These are phyloP conservation scores for Caenorhabditis virilis DNA, from an alignment of 2,888 invertebrate species.

Conservation along the genomic window DNA sequence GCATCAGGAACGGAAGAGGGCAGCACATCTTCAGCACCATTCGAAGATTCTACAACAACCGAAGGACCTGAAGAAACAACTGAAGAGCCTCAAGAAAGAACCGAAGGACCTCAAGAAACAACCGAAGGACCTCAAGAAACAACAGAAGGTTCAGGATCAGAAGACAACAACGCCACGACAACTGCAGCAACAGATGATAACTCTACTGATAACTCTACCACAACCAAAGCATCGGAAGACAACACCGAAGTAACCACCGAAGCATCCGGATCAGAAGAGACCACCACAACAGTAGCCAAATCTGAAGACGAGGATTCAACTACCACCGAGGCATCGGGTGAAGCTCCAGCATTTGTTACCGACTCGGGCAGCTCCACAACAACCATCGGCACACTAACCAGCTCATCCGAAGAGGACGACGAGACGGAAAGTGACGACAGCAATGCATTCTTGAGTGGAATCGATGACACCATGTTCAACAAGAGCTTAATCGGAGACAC, in stretches of 20 bases:
- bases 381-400: too few relatives aligned
- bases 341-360: conserved; percentile 11
- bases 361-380: too few relatives aligned
- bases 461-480: conserved; percentile 20
- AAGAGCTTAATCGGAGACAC: conserved; percentile 26
- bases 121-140: too few relatives aligned
- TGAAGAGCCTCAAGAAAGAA: not conserved
- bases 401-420: conserved; percentile 19
- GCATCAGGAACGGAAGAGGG: not conserved
- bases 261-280: not conserved
- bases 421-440: conserved; percentile 21
- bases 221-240: not conserved
- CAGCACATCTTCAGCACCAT: not conserved
- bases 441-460: conserved; percentile 19
- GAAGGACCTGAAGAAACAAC: not conserved
- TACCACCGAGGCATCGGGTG: conserved; percentile 4
- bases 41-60: conserved; percentile 4
- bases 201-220: conserved; percentile 15
- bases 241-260: not conserved
- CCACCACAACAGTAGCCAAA: conserved; percentile 6
- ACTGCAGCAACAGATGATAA: conserved; percentile 3
- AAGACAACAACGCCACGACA: not conserved
- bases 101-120: conserved; percentile 2
- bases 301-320: conserved; percentile 25
- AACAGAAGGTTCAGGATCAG: conserved; percentile 4